Evolutionary conservation across 2,888 invertebrate species (phyloP), one percentile per base, ranked within the genome.

Genomic region (Rhodophaea formosa): DNA sequence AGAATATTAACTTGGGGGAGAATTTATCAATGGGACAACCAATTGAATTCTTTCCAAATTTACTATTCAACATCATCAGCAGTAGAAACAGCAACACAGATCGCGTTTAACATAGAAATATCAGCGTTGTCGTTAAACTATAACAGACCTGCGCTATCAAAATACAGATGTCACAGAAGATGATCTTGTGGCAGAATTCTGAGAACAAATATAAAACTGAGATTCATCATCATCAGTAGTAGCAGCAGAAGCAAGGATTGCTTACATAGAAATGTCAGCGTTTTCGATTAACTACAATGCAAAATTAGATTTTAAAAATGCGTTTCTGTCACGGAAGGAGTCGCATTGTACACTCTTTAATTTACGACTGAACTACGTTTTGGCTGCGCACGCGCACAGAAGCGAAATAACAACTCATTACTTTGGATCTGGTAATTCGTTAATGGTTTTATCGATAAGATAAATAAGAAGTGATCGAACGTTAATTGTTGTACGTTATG

Each of bases 81-180:
- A n/a, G n/a, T n/a, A n/a, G n/a, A n/a, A n/a, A n/a, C n/a, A n/a
- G n/a, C n/a, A n/a, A n/a, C n/a, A n/a, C n/a, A n/a, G n/a, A n/a
- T 77, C 72, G 77, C 67, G 71, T 69, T 67, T 71, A 67, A 68
- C 66, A 72, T 72, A 71, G 61, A 80, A 82, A 80, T 83, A 82
- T 83, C 83, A 83, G 76, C 75, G 71, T 67, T 69, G 72, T 82
- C 84, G 81, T 84, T 79, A 82, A 83, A 81, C 78, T 81, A 77
- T 79, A 74, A 76, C 76, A 73, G 75, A 74, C 71, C 64, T 67
- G 60, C 65, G 45, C 59, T 56, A 55, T 62, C 35, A 39, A 39
- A 39, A 10, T 39, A n/a, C n/a, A 39, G 35, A 35, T 3, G 12
- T n/a, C 12, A n/a, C 12, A 39, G 39, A 39, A 39, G 12, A 12